Conservation (phyloP, 2,888 invertebrate genomes). For the Mesochorus sp. region DNA sequence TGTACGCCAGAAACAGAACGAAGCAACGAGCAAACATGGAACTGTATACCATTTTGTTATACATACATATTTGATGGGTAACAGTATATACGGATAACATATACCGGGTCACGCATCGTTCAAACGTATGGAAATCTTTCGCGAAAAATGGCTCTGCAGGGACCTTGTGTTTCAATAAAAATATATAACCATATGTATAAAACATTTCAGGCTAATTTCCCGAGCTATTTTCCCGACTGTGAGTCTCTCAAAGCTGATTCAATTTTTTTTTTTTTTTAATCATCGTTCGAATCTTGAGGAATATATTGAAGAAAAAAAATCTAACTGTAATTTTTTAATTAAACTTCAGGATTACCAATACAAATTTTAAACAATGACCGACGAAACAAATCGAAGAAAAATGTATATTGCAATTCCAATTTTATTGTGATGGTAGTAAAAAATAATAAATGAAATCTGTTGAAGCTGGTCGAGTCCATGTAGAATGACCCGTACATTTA, state of each 20-base stretch:
- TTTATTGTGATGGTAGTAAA: no score
- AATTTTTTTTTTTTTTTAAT: no score
- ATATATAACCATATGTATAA: neutral
- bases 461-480: neutral
- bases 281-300: no score
- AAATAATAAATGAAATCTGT: no score
- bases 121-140: slow-evolving; percentile 27
- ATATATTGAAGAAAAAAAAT: no score
- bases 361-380: no score
- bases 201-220: neutral
- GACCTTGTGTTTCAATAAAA: neutral
- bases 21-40: slow-evolving; percentile 36
- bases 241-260: no score
- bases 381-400: neutral
- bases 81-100: neutral
- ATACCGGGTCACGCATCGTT: slow-evolving; percentile 35
- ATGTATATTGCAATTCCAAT: neutral
- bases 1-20: slow-evolving; percentile 20
- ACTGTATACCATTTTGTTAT: neutral
- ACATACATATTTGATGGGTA: neutral
- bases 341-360: no score
- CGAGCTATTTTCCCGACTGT: neutral
- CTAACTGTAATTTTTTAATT: no score
- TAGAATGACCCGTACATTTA: neutral
- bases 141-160: slow-evolving; percentile 28